Conservation (phyloP, 2,888 invertebrate genomes). For the Eurytoma adleriae region DNA sequence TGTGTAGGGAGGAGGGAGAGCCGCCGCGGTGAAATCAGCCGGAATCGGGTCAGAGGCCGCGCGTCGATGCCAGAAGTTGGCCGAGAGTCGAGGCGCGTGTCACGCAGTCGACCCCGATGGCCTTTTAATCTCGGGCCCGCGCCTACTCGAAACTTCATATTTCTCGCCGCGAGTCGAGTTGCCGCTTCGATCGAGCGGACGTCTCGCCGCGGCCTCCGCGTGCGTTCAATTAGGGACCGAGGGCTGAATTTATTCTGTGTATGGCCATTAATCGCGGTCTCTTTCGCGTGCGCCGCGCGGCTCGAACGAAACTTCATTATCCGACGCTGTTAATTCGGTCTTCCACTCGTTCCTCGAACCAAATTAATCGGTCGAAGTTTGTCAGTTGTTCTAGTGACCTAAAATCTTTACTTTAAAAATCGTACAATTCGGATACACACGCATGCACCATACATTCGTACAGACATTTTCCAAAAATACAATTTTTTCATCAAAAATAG, state of each 20-base stretch:
- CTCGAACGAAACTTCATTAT: no score
- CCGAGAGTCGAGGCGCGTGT: background rate
- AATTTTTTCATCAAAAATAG: no score
- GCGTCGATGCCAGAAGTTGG: slow-evolving; percentile 21
- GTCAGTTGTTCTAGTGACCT: no score
- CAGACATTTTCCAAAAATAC: no score
- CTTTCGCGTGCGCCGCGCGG: no score
- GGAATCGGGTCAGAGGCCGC: slow-evolving; percentile 18
- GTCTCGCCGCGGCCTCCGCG: background rate
- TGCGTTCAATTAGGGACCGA: no score
- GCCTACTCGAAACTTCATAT: background rate
- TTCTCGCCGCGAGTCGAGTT: slow-evolving; percentile 4
- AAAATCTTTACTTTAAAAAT: no score
- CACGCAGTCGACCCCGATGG: slow-evolving; percentile 24
- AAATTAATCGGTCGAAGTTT: no score
- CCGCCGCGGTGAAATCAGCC: slow-evolving; percentile 23
- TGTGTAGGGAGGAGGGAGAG: background rate
- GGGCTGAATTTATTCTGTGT: background rate
- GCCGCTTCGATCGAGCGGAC: slow-evolving; percentile 14
- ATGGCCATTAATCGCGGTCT: background rate
- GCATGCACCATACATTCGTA: no score
- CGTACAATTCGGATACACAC: no score
- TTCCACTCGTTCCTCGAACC: no score
- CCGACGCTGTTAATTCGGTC: no score
- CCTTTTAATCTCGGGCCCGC: slow-evolving; percentile 4